These are phyloP conservation scores for Aphidius colemani DNA, from an alignment of 2,888 invertebrate genomes.

Conservation along the genomic window DNA sequence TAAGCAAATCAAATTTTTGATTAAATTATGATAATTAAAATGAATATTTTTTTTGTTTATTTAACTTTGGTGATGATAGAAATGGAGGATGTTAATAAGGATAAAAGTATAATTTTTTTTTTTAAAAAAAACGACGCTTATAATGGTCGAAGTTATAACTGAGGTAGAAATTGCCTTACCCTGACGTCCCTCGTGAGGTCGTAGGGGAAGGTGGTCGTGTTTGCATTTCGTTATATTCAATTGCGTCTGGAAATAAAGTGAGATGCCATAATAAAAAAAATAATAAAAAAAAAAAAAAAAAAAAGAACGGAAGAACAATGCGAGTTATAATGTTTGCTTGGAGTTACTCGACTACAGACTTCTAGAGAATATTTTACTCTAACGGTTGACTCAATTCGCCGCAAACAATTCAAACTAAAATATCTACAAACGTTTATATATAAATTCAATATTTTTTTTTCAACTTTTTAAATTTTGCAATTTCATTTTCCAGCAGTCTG, in stretches of 20 bases:
- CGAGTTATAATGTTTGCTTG: conserved; percentile 58
- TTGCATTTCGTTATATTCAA: conserved; percentile 60
- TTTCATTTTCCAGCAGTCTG: conserved; percentile 1
- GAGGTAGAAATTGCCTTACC: conserved; percentile 28
- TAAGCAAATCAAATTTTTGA: not conserved
- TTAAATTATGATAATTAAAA: conserved; percentile 10
- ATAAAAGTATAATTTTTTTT: conserved; percentile 6
- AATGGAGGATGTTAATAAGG: not conserved
- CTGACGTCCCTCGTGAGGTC: conserved; percentile 27
- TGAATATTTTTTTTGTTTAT: not conserved
- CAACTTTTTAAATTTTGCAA: not conserved
- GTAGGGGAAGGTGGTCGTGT: conserved; percentile 38
- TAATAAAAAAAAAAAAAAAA: conserved; percentile 1
- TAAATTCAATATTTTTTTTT: not conserved
- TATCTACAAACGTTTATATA: not conserved
- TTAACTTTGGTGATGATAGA: not conserved
- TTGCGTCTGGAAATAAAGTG: conserved; percentile 43
- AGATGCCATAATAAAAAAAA: conserved; percentile 10
- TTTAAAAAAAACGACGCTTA: conserved; percentile 25
- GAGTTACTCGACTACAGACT: conserved; percentile 35
- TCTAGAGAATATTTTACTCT: conserved; percentile 26
- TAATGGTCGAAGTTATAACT: conserved; percentile 18
- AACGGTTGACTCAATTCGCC: conserved; percentile 17
- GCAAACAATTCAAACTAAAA: not conserved
- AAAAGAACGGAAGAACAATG: conserved; percentile 50